A percentile compares a stretch with the other conserved stretches of the same genome.
These are phyloP conservation scores for Delphinapterus leucas DNA, from an alignment of 2,113 vertebrate species.

Conservation along the genomic window DNA sequence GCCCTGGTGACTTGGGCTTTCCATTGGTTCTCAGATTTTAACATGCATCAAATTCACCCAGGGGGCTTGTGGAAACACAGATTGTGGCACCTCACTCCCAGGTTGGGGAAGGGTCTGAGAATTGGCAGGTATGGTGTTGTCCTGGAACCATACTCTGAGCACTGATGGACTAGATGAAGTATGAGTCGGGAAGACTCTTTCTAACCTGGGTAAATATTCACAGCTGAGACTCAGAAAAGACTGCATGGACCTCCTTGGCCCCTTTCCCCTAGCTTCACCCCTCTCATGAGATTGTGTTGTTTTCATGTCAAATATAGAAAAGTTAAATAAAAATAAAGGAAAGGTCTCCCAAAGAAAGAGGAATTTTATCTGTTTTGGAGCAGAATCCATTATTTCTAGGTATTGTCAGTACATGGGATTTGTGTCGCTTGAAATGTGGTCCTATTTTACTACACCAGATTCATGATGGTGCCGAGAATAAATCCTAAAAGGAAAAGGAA, in stretches of 20 bases:
- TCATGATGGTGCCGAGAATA: neutral
- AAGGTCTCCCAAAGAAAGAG: neutral
- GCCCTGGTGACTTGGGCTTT: neutral
- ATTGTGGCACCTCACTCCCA: neutral
- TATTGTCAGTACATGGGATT: neutral
- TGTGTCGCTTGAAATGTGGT: neutral
- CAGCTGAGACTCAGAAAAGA: neutral
- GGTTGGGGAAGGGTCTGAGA: neutral
- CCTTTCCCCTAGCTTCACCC: neutral
- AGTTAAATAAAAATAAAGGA: neutral
- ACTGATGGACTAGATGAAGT: neutral
- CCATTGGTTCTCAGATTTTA: neutral
- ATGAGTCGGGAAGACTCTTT: neutral
- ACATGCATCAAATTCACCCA: neutral
- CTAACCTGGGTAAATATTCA: neutral
- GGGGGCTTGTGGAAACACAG: neutral
- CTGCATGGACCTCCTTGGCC: neutral
- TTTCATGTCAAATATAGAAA: neutral
- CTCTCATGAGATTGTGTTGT: neutral
- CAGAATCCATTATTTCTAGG: neutral
- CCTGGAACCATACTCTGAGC: neutral
- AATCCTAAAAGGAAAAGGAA: neutral
- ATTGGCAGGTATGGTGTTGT: neutral
- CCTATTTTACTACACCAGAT: neutral
- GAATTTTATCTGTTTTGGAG: neutral